Evolutionary conservation across 2,797 vertebrate species (phyloP), one percentile per base, ranked within the genome.

Genomic region (Borostomias antarcticus): DNA sequence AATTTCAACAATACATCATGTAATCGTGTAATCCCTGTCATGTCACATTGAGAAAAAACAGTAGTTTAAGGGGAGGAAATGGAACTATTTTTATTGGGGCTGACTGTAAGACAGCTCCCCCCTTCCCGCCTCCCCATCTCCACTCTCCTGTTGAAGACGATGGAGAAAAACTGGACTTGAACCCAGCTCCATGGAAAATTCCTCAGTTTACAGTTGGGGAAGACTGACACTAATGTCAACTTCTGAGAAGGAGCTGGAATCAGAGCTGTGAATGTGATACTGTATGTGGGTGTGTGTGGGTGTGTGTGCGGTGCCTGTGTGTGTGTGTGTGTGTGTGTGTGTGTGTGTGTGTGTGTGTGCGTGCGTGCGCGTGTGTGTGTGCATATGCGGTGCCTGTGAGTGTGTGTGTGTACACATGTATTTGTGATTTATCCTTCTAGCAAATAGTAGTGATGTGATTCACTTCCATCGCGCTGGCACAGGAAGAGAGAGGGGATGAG

Each of bases 191-290:
- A 67, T 88, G 88, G 88, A 91, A 91, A 89, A 90, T 85, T 86
- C 87, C 78, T 69, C 28, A 35, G 73, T 84, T 82, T 78, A 77
- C 68, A 69, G 69, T 84, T 78, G 70, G 80, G 72, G 72, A 65
- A 85, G 81, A 88, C 58, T 84, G 86, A 86, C 86, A 78, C 61
- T 82, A 86, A 86, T 73, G 85, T 88, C 83, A 88, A 85, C 85
- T 78, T 64, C 69, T 73, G 78, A 73, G 85, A 78, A 45, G 76
- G 70, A 57, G 70, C 45, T 28, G 54, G 66, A 57, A 48, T 58
- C 51, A 5, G 35, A 66, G 72, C 70, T 78, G 48, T 62, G 65
- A 73, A 58, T 52, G 59, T 54, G 60, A 64, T 66, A 25, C n/a
- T 60, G 28, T 28, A 30, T 19, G 57, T 53, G n/a, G n/a, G n/a